Conservation (phyloP, 2,113 vertebrate genomes). For the Poeciliopsis occidentalis region DNA sequence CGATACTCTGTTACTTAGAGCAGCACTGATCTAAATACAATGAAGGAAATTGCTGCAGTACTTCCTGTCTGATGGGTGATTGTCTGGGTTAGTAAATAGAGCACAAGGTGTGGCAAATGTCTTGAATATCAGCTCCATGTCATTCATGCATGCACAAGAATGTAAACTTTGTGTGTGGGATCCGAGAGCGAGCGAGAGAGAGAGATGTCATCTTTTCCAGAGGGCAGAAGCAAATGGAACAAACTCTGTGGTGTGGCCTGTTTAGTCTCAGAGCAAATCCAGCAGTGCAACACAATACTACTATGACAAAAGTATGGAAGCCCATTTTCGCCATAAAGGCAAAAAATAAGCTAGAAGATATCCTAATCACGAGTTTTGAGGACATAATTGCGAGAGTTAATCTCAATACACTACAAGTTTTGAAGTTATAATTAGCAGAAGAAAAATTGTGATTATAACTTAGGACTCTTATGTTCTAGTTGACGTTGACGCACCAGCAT, state of each 20-base stretch:
- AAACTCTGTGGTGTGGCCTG: conserved; percentile 4
- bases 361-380: too few species aligned
- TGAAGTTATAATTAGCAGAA: too few species aligned
- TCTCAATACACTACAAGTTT: too few species aligned
- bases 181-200: neutral
- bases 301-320: neutral
- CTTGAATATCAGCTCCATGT: conserved; percentile 50
- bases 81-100: conserved; percentile 30
- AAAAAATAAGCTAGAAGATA: too few species aligned
- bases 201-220: conserved; percentile 36
- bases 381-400: too few species aligned
- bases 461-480: too few species aligned
- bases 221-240: conserved; percentile 21
- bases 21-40: conserved; percentile 12
- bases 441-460: too few species aligned
- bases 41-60: neutral
- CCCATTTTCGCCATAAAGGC: too few species aligned
- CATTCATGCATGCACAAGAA: conserved; percentile 60
- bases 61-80: conserved; percentile 18
- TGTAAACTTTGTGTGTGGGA: conserved; percentile 48
- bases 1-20: neutral
- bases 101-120: conserved; percentile 23
- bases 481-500: too few species aligned
- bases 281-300: neutral
- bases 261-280: conserved; percentile 2